phyloP scores from a whole-genome alignment of 2,797 vertebrate genomes.

The Chloroceryle amazona region DNA sequence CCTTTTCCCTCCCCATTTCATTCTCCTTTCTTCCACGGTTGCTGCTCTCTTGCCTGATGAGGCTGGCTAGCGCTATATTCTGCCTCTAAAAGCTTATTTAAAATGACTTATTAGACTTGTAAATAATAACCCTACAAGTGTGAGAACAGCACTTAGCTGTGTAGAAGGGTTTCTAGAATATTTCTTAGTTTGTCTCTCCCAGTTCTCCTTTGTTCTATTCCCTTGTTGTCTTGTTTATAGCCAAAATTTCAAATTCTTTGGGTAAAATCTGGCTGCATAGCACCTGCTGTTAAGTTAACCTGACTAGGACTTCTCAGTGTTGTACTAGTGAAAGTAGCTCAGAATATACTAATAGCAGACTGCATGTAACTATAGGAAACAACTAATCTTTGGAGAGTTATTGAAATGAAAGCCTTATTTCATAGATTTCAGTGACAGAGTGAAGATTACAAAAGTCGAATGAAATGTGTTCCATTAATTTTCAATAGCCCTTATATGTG shows the following conservation, averaged over 20 bases:
- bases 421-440: background rate
- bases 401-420: background rate
- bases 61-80: background rate
- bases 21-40: background rate
- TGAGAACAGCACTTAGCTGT: background rate
- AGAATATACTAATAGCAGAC: background rate
- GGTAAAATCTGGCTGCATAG: background rate
- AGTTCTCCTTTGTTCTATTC: background rate
- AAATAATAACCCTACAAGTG: background rate
- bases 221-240: background rate
- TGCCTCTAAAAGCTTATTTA: constrained; percentile 1
- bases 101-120: background rate
- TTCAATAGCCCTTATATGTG: background rate
- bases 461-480: background rate
- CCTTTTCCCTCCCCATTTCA: background rate
- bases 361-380: background rate
- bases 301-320: background rate
- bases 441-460: background rate
- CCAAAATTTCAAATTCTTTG: background rate
- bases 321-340: background rate
- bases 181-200: background rate
- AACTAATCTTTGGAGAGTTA: background rate
- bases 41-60: background rate
- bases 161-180: background rate
- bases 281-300: background rate